These are phyloP conservation scores for Erpetoichthys calabaricus DNA, from an alignment of 2,797 vertebrate species.

Conservation along the genomic window DNA sequence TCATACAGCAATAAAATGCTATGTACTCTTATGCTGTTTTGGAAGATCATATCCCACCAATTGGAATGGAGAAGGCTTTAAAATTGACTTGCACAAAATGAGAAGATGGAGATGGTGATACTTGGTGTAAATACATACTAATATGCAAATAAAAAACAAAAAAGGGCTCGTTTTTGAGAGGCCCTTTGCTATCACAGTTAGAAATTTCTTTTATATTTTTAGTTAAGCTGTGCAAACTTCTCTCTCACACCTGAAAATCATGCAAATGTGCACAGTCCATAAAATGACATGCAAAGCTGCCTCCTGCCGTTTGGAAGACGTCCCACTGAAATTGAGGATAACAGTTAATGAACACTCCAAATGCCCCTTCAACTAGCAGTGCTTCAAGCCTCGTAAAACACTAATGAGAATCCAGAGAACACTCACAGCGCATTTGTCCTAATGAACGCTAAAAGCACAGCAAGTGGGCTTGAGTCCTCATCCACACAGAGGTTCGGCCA, in stretches of 20 bases:
- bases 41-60: too few relatives aligned
- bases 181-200: too few relatives aligned
- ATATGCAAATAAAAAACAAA: too few relatives aligned
- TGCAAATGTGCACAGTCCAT: neutral
- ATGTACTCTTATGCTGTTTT: too few relatives aligned
- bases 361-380: neutral
- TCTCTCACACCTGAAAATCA: neutral
- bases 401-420: neutral
- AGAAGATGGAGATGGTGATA: too few relatives aligned
- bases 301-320: neutral
- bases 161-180: too few relatives aligned
- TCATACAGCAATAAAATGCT: too few relatives aligned
- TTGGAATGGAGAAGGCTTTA: too few relatives aligned
- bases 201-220: too few relatives aligned
- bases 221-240: too few relatives aligned
- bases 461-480: neutral
- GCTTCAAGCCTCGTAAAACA: neutral
- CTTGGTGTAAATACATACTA: too few relatives aligned
- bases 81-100: too few relatives aligned
- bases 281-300: neutral
- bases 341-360: constrained; percentile 1
- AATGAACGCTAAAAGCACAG: neutral
- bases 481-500: neutral
- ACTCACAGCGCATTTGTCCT: neutral
- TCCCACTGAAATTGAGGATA: neutral